Evolutionary conservation across 2,888 invertebrate genomes (phyloP).

Genomic region (Coenonympha glycerion): DNA sequence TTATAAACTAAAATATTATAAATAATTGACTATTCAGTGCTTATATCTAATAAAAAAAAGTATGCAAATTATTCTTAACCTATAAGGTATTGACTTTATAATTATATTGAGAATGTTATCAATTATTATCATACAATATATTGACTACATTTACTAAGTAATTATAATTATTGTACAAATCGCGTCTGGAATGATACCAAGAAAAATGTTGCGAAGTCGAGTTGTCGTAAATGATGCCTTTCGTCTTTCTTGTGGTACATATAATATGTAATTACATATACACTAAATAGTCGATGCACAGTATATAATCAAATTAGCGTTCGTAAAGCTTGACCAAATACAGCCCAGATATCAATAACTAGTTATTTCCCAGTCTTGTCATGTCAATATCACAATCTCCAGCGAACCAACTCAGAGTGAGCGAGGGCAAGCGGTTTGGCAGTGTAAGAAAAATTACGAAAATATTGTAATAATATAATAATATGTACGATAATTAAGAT

Average conservation of each 20-base stretch:
- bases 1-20: not conserved
- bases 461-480: conserved; percentile 56
- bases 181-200: no score
- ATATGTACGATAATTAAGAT: conserved; percentile 63
- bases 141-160: no score
- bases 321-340: conserved; percentile 28
- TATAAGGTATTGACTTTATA: no score
- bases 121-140: no score
- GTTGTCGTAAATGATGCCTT: no score
- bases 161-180: no score
- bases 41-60: not conserved
- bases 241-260: no score
- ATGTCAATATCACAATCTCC: conserved; percentile 56
- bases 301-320: conserved; percentile 10
- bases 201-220: no score
- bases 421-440: conserved; percentile 52
- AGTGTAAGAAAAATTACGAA: conserved; percentile 48
- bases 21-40: conserved; percentile 4
- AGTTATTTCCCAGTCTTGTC: conserved; percentile 42
- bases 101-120: no score
- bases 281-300: not conserved
- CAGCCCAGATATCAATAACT: conserved; percentile 41
- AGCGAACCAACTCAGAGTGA: conserved; percentile 46
- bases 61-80: not conserved
- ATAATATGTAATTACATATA: no score